These are phyloP conservation scores for Acronicta aceris DNA, from an alignment of 2,888 invertebrate genomes.

Conservation along the genomic window DNA sequence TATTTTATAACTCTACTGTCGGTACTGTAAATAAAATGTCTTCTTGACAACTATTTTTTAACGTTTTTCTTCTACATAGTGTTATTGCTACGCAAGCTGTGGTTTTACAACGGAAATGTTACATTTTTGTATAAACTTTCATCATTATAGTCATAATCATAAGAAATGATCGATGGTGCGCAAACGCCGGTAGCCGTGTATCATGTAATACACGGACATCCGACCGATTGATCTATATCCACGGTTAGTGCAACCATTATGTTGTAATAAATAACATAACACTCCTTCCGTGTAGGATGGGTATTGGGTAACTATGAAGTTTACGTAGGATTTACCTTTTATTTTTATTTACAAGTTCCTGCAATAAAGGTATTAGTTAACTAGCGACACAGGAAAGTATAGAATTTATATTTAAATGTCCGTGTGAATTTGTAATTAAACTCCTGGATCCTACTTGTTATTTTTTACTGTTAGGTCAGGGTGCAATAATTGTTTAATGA, in stretches of 20 bases:
- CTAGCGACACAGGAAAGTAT: too few relatives aligned
- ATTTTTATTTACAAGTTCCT: not conserved
- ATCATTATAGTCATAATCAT: slow-evolving; percentile 3
- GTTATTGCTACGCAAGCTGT: not conserved
- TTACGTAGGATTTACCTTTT: slow-evolving; percentile 4
- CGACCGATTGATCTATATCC: slow-evolving; percentile 38
- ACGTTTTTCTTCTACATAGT: too few relatives aligned
- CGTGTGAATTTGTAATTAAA: too few relatives aligned
- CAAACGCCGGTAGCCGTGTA: slow-evolving; percentile 1
- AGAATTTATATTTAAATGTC: too few relatives aligned
- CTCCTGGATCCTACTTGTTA: too few relatives aligned
- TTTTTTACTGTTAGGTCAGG: too few relatives aligned
- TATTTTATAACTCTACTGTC: too few relatives aligned
- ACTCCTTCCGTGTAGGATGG: slow-evolving; percentile 28
- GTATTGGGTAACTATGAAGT: slow-evolving; percentile 3
- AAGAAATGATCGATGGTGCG: slow-evolving; percentile 15
- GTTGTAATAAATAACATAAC: slow-evolving; percentile 21
- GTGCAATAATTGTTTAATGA: too few relatives aligned
- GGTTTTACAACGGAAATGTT: not conserved
- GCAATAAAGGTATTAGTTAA: not conserved
- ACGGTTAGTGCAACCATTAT: slow-evolving; percentile 16
- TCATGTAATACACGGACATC: slow-evolving; percentile 43
- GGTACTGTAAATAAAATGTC: too few relatives aligned
- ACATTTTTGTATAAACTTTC: not conserved
- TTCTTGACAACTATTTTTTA: too few relatives aligned